A percentile compares a stretch with the other conserved stretches of the same genome.
These are phyloP conservation scores for Platyrinchus mystaceus DNA, from an alignment of 2,797 vertebrate genomes.

Conservation along the genomic window DNA sequence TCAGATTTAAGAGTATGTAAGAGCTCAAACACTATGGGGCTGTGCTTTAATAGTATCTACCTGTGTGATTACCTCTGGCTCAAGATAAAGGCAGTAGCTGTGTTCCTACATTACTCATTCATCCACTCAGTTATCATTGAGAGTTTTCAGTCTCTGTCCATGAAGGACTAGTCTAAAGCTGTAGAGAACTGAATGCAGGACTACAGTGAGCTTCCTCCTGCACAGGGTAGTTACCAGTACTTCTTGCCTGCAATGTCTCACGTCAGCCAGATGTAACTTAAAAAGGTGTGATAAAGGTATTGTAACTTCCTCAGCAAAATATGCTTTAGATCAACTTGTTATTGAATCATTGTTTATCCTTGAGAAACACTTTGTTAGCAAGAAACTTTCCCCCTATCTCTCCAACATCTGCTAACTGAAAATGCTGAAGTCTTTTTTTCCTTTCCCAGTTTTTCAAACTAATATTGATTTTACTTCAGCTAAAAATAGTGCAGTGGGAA, in stretches of 20 bases:
- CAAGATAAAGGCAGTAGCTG: neutral
- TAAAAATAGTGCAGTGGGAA: slow-evolving; percentile 58
- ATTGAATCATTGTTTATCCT: slow-evolving; percentile 29
- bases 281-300: neutral
- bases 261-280: neutral
- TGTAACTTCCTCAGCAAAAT: slow-evolving; percentile 1
- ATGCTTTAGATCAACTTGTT: neutral
- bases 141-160: neutral
- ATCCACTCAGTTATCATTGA: neutral
- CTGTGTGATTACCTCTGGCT: neutral
- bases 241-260: neutral
- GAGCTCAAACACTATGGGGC: neutral
- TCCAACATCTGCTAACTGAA: slow-evolving; percentile 36
- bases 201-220: neutral
- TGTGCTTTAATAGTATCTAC: neutral
- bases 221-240: neutral
- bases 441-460: slow-evolving; percentile 34
- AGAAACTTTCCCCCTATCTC: slow-evolving; percentile 12
- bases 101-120: neutral
- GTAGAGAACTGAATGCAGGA: neutral
- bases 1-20: neutral
- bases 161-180: neutral
- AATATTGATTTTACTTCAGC: slow-evolving; percentile 55
- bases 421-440: slow-evolving; percentile 46
- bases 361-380: slow-evolving; percentile 33